Conservation (phyloP, 2,888 invertebrate species). For the Sphaeridia pumilis region DNA sequence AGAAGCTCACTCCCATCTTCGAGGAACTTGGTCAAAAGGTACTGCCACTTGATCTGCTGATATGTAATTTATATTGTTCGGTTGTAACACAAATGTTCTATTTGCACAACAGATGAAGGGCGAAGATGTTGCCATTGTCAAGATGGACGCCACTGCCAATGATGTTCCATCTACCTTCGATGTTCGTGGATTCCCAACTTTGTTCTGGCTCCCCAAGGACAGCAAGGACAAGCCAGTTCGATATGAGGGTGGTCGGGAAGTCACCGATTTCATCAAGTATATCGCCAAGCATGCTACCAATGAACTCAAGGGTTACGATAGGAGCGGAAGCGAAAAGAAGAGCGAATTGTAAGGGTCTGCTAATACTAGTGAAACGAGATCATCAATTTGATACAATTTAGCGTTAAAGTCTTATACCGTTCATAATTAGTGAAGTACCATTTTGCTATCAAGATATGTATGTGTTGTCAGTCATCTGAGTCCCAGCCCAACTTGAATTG, state of each 20-base stretch:
- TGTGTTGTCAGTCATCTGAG: too few species aligned
- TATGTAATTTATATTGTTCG: background rate
- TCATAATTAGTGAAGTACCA: too few species aligned
- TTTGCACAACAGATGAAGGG: conserved; percentile 51
- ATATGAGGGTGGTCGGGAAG: conserved; percentile 85
- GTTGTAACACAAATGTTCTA: background rate
- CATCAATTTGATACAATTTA: too few species aligned
- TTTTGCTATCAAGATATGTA: too few species aligned
- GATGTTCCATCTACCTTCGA: conserved; percentile 86
- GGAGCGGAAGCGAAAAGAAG: conserved; percentile 62
- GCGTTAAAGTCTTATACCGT: too few species aligned
- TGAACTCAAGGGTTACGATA: conserved; percentile 75
- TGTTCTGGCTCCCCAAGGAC: conserved; percentile 88
- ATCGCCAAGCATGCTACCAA: conserved; percentile 80
- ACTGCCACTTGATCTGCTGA: conserved; percentile 13
- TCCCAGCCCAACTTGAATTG: too few species aligned
- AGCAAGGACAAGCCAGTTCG: conserved; percentile 61
- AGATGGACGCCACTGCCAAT: conserved; percentile 97
- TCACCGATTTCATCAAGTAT: conserved; percentile 89
- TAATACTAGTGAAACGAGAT: too few species aligned
- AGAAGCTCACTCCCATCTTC: conserved; percentile 82
- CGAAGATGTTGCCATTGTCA: conserved; percentile 84
- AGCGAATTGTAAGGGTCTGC: conserved; percentile 55
- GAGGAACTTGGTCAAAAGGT: conserved; percentile 85
- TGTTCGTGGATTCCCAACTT: conserved; percentile 94